phyloP scores from a whole-genome alignment of 2,113 vertebrate species.

The Mirza zaza region DNA sequence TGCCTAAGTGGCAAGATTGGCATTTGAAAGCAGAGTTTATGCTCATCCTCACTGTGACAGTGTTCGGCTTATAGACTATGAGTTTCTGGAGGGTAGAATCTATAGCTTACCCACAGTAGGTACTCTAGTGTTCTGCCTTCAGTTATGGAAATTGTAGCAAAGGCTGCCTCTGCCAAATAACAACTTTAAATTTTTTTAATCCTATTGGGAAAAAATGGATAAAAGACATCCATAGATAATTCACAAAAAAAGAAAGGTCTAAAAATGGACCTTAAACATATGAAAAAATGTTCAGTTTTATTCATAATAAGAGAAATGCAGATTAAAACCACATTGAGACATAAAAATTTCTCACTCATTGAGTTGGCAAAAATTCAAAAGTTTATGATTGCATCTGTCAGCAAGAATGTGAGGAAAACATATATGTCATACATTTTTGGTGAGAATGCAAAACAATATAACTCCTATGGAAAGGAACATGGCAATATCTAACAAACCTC shows the following conservation, averaged over 20 bases:
- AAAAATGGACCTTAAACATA: conserved; percentile 10
- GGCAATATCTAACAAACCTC: neutral
- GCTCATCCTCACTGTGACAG: neutral
- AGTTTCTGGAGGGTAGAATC: neutral
- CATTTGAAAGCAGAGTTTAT: neutral
- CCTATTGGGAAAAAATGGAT: neutral
- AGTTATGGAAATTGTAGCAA: neutral
- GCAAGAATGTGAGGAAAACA: neutral
- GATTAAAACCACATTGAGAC: conserved; percentile 3
- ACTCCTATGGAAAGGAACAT: neutral
- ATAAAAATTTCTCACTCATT: conserved; percentile 32
- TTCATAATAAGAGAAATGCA: neutral
- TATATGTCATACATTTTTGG: neutral
- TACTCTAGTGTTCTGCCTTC: neutral
- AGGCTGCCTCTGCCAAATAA: conserved; percentile 29
- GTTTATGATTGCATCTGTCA: neutral
- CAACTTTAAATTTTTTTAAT: neutral
- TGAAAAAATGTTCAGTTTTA: neutral
- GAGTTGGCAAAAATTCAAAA: conserved; percentile 50
- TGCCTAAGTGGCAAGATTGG: neutral
- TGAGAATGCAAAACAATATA: neutral
- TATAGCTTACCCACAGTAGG: neutral
- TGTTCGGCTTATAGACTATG: neutral
- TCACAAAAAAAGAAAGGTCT: neutral
- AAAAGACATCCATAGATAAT: neutral